Percentiles rank a stretch among this genome's conserved stretches.
Conservation (phyloP, 2,113 vertebrate species). For the Hippocampus barbouri region DNA sequence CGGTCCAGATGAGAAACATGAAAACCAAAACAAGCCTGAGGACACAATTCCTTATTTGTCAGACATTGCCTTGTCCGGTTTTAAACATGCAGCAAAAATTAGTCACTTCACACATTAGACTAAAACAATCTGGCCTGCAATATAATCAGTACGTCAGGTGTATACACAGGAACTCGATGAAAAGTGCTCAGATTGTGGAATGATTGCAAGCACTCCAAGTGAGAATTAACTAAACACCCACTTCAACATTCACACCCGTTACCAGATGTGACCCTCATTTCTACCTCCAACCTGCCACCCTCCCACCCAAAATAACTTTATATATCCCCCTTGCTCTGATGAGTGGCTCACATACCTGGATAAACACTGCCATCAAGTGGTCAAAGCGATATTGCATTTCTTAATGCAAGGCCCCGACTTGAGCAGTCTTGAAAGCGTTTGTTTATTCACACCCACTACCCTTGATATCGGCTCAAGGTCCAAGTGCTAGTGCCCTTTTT, state of each 20-base stretch:
- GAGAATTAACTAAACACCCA: not conserved
- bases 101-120: not conserved
- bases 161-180: not conserved
- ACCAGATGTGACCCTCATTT: not conserved
- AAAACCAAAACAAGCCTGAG: slow-evolving; percentile 9
- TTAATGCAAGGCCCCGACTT: not conserved
- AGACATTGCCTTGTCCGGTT: not conserved
- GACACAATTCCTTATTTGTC: slow-evolving; percentile 8
- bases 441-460: not conserved
- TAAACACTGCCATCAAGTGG: slow-evolving; percentile 39
- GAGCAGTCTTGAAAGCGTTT: not conserved
- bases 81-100: not conserved
- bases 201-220: not conserved
- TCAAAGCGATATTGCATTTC: not conserved
- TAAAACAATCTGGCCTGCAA: not conserved
- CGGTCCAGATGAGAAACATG: not conserved
- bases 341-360: not conserved
- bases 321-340: not conserved
- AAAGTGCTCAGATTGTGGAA: not conserved
- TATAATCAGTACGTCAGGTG: not conserved
- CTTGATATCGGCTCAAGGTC: not conserved
- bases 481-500: too few relatives aligned
- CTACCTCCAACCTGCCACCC: too few relatives aligned
- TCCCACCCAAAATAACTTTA: not conserved
- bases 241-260: not conserved